Evolutionary conservation across 1,140 invertebrate species (phyloP).

Genomic region (Muscidifurax raptorellus): DNA sequence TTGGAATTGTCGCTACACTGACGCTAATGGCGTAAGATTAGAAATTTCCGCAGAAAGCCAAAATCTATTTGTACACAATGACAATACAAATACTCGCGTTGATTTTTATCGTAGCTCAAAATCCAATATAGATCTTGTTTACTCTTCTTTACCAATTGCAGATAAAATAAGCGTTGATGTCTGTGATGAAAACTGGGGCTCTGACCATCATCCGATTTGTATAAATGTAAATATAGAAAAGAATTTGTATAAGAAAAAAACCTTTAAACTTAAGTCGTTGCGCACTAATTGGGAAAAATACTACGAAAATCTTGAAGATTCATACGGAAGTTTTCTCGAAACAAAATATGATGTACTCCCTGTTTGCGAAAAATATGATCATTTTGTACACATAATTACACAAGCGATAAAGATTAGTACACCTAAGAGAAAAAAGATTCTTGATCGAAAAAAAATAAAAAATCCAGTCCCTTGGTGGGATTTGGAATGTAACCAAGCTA

Average conservation of each 20-base stretch:
- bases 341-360: not conserved
- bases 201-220: not conserved
- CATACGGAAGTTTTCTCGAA: not conserved
- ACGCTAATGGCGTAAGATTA: not conserved
- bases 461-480: constrained; percentile 33
- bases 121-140: constrained; percentile 3
- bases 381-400: not conserved
- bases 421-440: constrained; percentile 1
- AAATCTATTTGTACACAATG: not conserved
- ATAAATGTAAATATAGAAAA: not conserved
- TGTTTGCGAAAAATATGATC: not conserved
- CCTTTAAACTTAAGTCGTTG: not conserved
- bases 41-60: not conserved
- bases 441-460: not conserved
- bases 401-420: not conserved
- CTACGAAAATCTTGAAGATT: too few species aligned
- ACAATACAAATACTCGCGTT: not conserved
- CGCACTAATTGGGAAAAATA: not conserved
- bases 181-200: not conserved
- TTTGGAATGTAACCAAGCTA: not conserved
- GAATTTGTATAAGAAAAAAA: not conserved
- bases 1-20: not conserved
- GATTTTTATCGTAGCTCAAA: not conserved
- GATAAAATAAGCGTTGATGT: not conserved
- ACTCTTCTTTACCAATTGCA: not conserved